phyloP scores from a whole-genome alignment of 2,797 vertebrate species.

The Australoheros facetus region DNA sequence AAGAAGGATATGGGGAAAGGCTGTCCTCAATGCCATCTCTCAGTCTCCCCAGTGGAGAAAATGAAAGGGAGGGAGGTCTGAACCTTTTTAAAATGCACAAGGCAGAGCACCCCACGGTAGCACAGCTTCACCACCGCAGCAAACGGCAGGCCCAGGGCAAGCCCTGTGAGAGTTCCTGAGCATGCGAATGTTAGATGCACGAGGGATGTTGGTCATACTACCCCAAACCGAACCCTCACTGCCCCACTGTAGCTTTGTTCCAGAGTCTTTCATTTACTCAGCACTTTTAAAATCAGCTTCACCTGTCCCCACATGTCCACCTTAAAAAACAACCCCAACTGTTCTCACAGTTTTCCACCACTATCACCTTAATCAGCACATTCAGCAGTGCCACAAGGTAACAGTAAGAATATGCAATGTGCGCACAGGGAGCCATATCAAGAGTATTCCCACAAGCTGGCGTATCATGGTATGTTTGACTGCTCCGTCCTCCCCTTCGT shows the following conservation, averaged over 20 bases:
- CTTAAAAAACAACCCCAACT: slow-evolving; percentile 21
- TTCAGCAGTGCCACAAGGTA: slow-evolving; percentile 55
- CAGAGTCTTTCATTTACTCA: slow-evolving; percentile 48
- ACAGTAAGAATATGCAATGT: slow-evolving; percentile 56
- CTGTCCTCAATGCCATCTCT: slow-evolving; percentile 79
- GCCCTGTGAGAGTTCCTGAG: slow-evolving; percentile 59
- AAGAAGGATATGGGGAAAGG: slow-evolving; percentile 66
- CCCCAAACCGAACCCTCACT: slow-evolving; percentile 33
- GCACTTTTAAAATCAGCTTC: slow-evolving; percentile 52
- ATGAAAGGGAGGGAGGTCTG: slow-evolving; percentile 74
- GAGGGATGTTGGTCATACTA: slow-evolving; percentile 3
- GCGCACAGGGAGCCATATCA: slow-evolving; percentile 55
- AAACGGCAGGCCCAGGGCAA: slow-evolving; percentile 68
- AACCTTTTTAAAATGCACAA: slow-evolving; percentile 78
- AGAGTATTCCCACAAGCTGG: slow-evolving; percentile 64
- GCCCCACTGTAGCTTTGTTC: slow-evolving; percentile 29
- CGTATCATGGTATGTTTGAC: slow-evolving; percentile 58
- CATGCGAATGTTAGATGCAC: slow-evolving; percentile 41
- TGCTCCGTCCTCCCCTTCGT: slow-evolving; percentile 50
- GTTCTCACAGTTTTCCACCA: slow-evolving; percentile 41
- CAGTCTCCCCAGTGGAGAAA: slow-evolving; percentile 69
- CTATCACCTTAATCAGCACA: slow-evolving; percentile 70
- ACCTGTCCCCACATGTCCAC: slow-evolving; percentile 58
- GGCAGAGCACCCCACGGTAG: slow-evolving; percentile 62
- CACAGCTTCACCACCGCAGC: slow-evolving; percentile 68